These are phyloP conservation scores for Cebus imitator DNA, from an alignment of 2,113 vertebrate species.

Conservation along the genomic window DNA sequence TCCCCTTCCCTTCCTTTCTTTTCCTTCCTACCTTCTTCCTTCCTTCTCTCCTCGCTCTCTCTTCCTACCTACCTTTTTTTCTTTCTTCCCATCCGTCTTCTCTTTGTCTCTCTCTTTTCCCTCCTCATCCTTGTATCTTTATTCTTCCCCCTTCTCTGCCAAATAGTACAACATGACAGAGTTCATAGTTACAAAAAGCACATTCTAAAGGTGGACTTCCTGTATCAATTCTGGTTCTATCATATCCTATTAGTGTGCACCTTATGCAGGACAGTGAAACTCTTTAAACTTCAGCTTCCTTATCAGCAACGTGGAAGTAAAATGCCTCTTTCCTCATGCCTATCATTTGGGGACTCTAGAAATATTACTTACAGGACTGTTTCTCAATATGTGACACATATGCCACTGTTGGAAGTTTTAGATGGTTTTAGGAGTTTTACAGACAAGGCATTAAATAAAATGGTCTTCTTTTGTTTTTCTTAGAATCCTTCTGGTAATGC, in stretches of 20 bases:
- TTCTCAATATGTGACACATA: not conserved
- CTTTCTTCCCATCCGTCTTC: too few species aligned
- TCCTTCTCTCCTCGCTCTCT: not conserved
- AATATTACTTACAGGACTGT: not conserved
- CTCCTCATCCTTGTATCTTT: too few species aligned
- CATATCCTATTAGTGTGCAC: not conserved
- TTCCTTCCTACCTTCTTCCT: not conserved
- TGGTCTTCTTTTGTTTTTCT: not conserved
- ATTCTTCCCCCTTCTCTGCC: not conserved
- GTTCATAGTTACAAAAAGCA: not conserved
- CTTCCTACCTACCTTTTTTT: too few species aligned
- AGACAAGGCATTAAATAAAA: not conserved
- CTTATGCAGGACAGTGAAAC: too few species aligned
- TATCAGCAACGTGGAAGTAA: not conserved
- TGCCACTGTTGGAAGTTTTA: not conserved
- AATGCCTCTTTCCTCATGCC: not conserved
- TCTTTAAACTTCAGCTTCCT: not conserved
- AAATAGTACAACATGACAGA: not conserved
- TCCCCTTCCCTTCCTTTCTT: accelerated
- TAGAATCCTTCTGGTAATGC: not conserved
- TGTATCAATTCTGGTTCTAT: not conserved
- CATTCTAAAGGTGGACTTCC: not conserved
- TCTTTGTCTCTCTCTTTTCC: not conserved
- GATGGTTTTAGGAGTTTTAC: not conserved
- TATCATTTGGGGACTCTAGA: not conserved